Base-by-base conservation (phyloP, 2,113 vertebrate genomes). In the Eubucco bourcierii region DNA sequence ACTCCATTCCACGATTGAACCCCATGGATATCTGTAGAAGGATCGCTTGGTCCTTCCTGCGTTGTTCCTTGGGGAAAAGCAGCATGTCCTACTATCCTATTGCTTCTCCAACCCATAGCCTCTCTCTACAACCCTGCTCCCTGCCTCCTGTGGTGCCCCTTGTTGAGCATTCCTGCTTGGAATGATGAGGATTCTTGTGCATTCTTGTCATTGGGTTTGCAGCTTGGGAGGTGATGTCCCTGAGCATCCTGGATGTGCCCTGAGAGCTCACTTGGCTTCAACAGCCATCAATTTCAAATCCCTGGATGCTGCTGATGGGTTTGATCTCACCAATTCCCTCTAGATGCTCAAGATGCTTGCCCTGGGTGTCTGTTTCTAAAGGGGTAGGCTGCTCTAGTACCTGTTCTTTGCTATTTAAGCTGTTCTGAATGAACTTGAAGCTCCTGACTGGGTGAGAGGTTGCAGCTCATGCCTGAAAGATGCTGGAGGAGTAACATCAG, bases 261-360 rank as follows among this genome's bases (percentile, higher is more conserved):
- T 3, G 20, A 9, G 17, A 66, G 39, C 44, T 4, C 1, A 1
- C 37, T 44, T 31, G 10, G 34, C 47, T 39, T 53, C 27, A 1
- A 59, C 53, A 2, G 25, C 17, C 67, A 6, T 3, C 27, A 1
- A 0, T 14, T 12, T 10, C 10, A 37, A 41, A 20, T 33, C 59
- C 46, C 33, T 34, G 34, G 1, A 0, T 33, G 16, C 5, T 58
- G 18, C 66, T 21, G 34, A 4, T 78, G 0, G 20, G 5, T 73
- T 83, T 41, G 14, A 46, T 82, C 3, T 3, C 10, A 3, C 9
- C 61, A 11, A 5, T 70, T 61, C 80, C 4, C 37, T 27, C 80
- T 31, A 2, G 1, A 0, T 12, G 1, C 18, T 52, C 1, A 0
- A 46, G 50, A 5, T 27, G 27, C 21, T 86, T 59, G 31, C 13